Conservation (phyloP, 2,797 vertebrate species). For the Heteromormyrus szaboi region DNA sequence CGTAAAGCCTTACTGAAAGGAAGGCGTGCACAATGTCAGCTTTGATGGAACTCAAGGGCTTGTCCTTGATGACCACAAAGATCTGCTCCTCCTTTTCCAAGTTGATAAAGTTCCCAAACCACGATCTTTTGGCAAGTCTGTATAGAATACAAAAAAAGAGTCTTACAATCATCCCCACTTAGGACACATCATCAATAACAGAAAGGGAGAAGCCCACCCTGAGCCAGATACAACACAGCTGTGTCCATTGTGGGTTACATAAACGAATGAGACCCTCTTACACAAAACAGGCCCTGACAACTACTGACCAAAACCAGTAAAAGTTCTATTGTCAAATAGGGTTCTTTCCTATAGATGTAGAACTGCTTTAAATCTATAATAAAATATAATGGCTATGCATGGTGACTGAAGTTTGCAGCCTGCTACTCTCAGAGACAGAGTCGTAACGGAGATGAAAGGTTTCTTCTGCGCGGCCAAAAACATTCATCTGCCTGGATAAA, state of each 20-base stretch:
- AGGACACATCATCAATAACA: not conserved
- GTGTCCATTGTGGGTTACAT: not conserved
- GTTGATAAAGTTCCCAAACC: slow-evolving; percentile 98
- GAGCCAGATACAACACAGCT: not conserved
- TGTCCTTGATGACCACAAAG: slow-evolving; percentile 95
- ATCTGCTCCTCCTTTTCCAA: slow-evolving; percentile 98
- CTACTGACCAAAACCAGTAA: not conserved
- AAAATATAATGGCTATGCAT: not conserved
- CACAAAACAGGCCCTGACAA: not conserved
- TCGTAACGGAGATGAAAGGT: not conserved
- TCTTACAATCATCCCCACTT: not conserved
- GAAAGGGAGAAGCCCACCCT: not conserved
- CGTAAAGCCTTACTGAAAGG: slow-evolving; percentile 73
- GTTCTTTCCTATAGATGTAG: not conserved
- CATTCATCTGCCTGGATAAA: slow-evolving; percentile 3
- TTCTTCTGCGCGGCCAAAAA: not conserved
- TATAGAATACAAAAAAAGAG: not conserved
- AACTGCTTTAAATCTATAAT: not conserved
- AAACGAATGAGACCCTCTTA: not conserved
- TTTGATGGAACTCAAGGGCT: slow-evolving; percentile 96
- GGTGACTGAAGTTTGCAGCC: not conserved
- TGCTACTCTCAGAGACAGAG: not conserved
- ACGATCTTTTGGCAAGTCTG: slow-evolving; percentile 97
- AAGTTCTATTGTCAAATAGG: not conserved
- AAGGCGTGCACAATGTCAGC: slow-evolving; percentile 97